Evolutionary conservation across 2,888 invertebrate species (phyloP).

Genomic region (Adelognathus sp.): DNA sequence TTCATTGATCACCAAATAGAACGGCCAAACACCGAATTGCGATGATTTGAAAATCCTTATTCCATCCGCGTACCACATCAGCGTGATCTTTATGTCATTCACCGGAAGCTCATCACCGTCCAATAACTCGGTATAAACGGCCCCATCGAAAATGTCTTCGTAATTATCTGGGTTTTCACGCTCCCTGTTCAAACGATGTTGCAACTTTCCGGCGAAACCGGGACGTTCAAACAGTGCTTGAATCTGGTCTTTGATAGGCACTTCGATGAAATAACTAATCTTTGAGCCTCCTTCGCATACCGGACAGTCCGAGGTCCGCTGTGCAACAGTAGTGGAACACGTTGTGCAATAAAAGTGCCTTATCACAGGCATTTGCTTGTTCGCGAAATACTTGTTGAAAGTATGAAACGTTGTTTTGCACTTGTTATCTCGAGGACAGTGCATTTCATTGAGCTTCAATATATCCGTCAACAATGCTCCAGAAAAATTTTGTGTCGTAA

Average conservation of each 20-base stretch:
- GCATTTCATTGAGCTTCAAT: slow-evolving; percentile 22
- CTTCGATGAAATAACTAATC: slow-evolving; percentile 51
- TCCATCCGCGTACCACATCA: slow-evolving; percentile 1
- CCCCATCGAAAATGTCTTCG: slow-evolving; percentile 15
- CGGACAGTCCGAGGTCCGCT: neutral
- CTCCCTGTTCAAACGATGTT: neutral
- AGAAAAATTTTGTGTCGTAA: neutral
- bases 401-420: slow-evolving; percentile 41
- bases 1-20: slow-evolving; percentile 14
- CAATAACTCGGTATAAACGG: neutral
- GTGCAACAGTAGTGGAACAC: slow-evolving; percentile 26
- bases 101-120: neutral
- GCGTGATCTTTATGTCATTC: neutral
- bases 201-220: slow-evolving; percentile 32
- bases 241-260: slow-evolving; percentile 47
- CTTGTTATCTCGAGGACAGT: slow-evolving; percentile 32
- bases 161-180: neutral
- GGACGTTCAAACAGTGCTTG: slow-evolving; percentile 34
- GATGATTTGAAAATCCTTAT: slow-evolving; percentile 4
- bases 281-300: neutral
- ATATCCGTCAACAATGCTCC: neutral
- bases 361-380: slow-evolving; percentile 21
- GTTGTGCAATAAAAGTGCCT: slow-evolving; percentile 47
- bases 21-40: neutral
- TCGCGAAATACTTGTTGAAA: slow-evolving; percentile 39